Evolutionary conservation across 2,113 vertebrate genomes (phyloP), one percentile per base, ranked within the genome.

Genomic region (Anser brachyrhynchus): DNA sequence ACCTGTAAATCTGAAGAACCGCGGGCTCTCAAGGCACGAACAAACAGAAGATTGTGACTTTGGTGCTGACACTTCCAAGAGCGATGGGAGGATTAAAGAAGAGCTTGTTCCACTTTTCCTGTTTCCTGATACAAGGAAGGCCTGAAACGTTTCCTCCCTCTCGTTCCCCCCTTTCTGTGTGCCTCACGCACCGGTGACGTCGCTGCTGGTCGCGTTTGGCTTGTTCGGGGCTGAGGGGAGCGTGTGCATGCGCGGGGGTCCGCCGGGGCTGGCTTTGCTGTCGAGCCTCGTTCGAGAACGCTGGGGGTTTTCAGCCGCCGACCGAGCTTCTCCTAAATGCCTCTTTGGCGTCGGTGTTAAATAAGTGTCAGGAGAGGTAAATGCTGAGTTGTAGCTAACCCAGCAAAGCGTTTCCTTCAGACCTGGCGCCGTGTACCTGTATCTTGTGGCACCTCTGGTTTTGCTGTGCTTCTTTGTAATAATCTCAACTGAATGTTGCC

Each of bases 1-100:
- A 31, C 52, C 10, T 54, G 57, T 57, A 66, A 58, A 51, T 59
- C 39, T 51, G 67, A 46, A 80, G 71, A 85, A 19, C 67, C 3
- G 4, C 0, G 0, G 35, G 41, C 62, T 78, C 72, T 79, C 0
- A 2, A 43, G 66, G 35, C 20, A 28, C 0, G 0, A 85, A 20
- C 28, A 57, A 41, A 52, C 2, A 15, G 51, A 64, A 86, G 52
- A 49, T 21, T 37, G 75, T 25, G 55, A 55, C 76, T 90, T 58
- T 29, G 55, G 44, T 83, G 51, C 28, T 58, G 81, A 51, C 17
- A 3, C 37, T 70, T 62, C 54, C 17, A 61, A 73, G 80, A 82
- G 62, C 12, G 35, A 69, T 33, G 14, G 37, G 59, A 62, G 41
- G 55, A 80, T 86, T 71, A 86, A 84, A 95, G 76, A 77, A 7